phyloP scores from a whole-genome alignment of 1,140 invertebrate genomes.

The Dryas iulia region DNA sequence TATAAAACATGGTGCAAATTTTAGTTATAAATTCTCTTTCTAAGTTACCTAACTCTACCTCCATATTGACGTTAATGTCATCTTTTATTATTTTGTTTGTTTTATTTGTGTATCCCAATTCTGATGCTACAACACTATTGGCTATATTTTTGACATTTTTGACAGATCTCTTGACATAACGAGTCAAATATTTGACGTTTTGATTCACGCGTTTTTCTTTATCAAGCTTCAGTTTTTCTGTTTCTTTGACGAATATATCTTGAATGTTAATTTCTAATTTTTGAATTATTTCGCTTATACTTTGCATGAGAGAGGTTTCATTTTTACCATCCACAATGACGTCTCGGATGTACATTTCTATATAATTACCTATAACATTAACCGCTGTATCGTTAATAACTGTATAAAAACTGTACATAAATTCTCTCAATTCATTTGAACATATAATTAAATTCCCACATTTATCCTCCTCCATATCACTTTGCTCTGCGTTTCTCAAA shows the following conservation, averaged over 20 bases:
- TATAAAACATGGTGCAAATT: constrained; percentile 41
- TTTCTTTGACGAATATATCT: constrained; percentile 42
- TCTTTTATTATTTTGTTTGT: constrained; percentile 36
- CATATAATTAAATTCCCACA: constrained; percentile 48
- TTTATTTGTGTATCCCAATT: constrained; percentile 37
- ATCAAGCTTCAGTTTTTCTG: constrained; percentile 41
- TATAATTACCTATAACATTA: constrained; percentile 48
- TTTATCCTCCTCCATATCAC: constrained; percentile 10
- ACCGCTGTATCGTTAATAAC: constrained; percentile 48
- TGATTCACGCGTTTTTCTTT: constrained; percentile 35
- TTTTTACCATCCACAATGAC: constrained; percentile 33
- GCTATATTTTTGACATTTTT: constrained; percentile 26
- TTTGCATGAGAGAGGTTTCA: not conserved
- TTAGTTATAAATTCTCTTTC: constrained; percentile 35
- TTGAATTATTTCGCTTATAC: not conserved
- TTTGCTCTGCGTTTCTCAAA: constrained; percentile 21
- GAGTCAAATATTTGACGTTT: constrained; percentile 41
- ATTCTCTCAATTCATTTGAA: constrained; percentile 49
- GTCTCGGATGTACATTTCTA: constrained; percentile 55
- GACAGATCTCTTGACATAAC: constrained; percentile 39
- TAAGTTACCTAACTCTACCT: constrained; percentile 50
- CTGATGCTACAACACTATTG: constrained; percentile 25
- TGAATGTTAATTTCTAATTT: constrained; percentile 14
- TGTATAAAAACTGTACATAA: constrained; percentile 47
- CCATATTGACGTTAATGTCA: constrained; percentile 49